These are phyloP conservation scores for Manis crassicaudata DNA, from an alignment of 2,797 vertebrate species.

Conservation along the genomic window DNA sequence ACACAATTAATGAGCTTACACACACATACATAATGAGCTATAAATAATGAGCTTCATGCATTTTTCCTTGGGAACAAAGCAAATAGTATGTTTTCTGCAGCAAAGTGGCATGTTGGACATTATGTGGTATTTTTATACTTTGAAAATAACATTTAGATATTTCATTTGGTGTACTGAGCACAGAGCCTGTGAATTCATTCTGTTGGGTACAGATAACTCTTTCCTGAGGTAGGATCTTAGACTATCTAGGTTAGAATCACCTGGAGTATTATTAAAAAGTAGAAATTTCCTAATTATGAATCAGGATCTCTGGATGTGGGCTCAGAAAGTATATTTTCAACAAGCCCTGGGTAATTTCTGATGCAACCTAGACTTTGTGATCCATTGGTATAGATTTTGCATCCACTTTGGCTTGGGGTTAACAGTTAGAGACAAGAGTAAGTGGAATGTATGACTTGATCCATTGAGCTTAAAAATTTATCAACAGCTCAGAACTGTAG, in stretches of 20 bases:
- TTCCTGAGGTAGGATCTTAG: background rate
- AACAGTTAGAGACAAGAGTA: background rate
- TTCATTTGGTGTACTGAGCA: background rate
- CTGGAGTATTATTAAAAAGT: background rate
- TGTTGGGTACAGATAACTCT: background rate
- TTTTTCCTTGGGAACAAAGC: conserved; percentile 33
- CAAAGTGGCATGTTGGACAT: background rate
- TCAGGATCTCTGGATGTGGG: background rate
- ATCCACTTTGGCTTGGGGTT: background rate
- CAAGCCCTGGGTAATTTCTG: background rate
- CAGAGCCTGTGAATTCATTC: background rate
- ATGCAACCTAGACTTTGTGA: background rate
- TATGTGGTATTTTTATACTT: background rate
- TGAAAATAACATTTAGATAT: background rate
- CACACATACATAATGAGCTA: background rate
- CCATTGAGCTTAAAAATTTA: background rate
- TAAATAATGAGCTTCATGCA: background rate
- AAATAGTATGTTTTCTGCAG: background rate
- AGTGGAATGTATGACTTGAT: conserved; percentile 15
- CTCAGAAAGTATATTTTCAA: background rate
- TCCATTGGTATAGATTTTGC: background rate
- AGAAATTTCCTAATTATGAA: background rate
- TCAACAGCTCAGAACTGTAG: background rate
- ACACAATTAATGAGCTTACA: background rate
- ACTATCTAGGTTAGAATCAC: background rate